Evolutionary conservation across 2,888 invertebrate genomes (phyloP), one percentile per base, ranked within the genome.

Genomic region (Philonicus albiceps): DNA sequence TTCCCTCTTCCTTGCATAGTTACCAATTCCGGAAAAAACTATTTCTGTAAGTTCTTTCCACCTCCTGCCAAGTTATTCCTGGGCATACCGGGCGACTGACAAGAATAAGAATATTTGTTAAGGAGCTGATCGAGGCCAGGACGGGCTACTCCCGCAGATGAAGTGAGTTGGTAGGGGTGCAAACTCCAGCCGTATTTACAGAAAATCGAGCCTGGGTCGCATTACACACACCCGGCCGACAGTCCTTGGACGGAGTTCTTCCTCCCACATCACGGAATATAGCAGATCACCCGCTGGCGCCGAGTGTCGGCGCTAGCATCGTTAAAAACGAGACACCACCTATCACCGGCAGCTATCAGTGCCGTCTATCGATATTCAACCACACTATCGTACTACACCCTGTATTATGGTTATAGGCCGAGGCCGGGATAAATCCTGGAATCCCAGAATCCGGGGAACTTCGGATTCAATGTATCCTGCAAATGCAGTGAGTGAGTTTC

Each of bases 81-180:
- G 43, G 73, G 27, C 30, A 84, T 72, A 30, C 30, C 27, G 73
- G 40, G 64, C 19, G 72, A 73, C 73, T 72, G 40, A 84, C 73
- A 72, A 49, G 73, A 84, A 73, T 72, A 84, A 84, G 73, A 84
- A 84, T 84, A 84, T 84, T 84, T 84, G 84, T 43, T 72, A 84
- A 84, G 43, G 37, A 37, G 84, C 72, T 73, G 27, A 84, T 40
- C 31, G 43, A 73, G 31, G 27, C 49, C 72, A 30, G 43, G 40
- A 64, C 22, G 64, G 64, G 13, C 64, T 22, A 8, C 64, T 64
- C 64, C 8, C 73, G 30, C 1, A 13, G 40, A 3, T 13, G 11
- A 16, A 13, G 19, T 27, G 8, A 19, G 64, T n/a, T 34, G 13
- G 22, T 30, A n/a, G 31, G 84, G 30, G 27, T 40, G 37, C 40